Conservation (phyloP, 2,113 vertebrate species). For the Anarrhichthys ocellatus region DNA sequence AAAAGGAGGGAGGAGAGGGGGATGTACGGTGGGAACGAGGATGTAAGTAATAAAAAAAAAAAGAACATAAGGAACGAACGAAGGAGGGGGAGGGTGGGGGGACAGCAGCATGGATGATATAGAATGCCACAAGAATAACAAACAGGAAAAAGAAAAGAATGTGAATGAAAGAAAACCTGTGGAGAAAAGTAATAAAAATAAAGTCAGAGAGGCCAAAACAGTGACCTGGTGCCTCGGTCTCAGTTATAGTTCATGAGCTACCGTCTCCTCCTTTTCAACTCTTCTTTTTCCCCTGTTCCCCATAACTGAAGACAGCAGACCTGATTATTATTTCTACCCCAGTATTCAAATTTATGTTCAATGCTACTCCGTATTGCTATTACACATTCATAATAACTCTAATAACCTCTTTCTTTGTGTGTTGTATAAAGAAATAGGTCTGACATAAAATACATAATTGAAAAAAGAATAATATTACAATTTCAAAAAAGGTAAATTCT, state of each 20-base stretch:
- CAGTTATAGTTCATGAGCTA: background rate
- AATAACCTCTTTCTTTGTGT: background rate
- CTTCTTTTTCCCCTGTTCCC: background rate
- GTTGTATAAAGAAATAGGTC: background rate
- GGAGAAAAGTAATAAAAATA: conserved; percentile 20
- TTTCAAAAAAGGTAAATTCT: background rate
- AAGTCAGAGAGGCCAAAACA: background rate
- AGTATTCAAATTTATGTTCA: background rate
- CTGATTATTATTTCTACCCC: background rate
- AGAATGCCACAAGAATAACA: conserved; percentile 45
- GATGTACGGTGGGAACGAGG: conserved; percentile 14
- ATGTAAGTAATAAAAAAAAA: conserved; percentile 7
- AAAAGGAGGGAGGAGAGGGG: conserved; percentile 11
- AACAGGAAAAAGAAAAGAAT: conserved; percentile 33
- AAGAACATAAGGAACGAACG: conserved; percentile 29
- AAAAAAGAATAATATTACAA: background rate
- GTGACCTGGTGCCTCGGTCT: background rate
- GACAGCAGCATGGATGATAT: conserved; percentile 16
- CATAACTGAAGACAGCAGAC: too few species aligned
- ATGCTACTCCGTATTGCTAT: background rate
- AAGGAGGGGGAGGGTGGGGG: background rate
- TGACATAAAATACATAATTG: background rate
- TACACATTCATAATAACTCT: too few species aligned
- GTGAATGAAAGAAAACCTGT: conserved; percentile 22
- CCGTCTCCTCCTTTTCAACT: background rate